These are phyloP conservation scores for Tigriopus californicus DNA, from an alignment of 2,888 invertebrate species.

Conservation along the genomic window DNA sequence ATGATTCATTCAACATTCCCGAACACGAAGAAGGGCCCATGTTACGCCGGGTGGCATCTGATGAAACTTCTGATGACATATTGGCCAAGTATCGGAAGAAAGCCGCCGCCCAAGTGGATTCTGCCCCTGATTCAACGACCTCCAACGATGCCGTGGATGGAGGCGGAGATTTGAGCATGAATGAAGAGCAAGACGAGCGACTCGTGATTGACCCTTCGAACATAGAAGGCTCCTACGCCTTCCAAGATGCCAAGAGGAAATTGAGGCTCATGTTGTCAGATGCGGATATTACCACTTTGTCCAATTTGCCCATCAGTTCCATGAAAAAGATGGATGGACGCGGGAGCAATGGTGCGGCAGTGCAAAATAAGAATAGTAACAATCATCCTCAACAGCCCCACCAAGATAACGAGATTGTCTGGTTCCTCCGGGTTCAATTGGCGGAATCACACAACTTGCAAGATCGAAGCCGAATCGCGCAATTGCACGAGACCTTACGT, in stretches of 20 bases:
- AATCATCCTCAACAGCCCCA: slow-evolving; percentile 7
- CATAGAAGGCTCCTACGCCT: slow-evolving; percentile 39
- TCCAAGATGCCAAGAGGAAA: slow-evolving; percentile 61
- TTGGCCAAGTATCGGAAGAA: slow-evolving; percentile 71
- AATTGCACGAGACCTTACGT: slow-evolving; percentile 61
- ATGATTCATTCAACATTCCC: not conserved
- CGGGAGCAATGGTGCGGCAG: not conserved
- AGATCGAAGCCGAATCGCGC: slow-evolving; percentile 52
- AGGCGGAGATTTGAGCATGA: slow-evolving; percentile 17
- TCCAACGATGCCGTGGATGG: not conserved
- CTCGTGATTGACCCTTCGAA: slow-evolving; percentile 35
- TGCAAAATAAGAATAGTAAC: not conserved
- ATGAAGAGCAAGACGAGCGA: slow-evolving; percentile 30
- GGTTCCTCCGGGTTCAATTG: slow-evolving; percentile 50
- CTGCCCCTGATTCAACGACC: not conserved
- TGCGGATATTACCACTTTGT: slow-evolving; percentile 38
- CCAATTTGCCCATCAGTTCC: not conserved
- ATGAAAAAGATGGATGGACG: too few species aligned
- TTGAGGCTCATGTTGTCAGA: slow-evolving; percentile 73
- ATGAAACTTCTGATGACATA: slow-evolving; percentile 72
- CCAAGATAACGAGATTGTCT: slow-evolving; percentile 34
- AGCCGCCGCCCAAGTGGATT: slow-evolving; percentile 25
- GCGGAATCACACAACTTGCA: slow-evolving; percentile 64
- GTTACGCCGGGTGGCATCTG: slow-evolving; percentile 15
- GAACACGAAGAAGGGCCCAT: not conserved